A percentile compares a stretch with the other conserved stretches of the same genome.
These are phyloP conservation scores for Lepilemur ruficaudatus DNA, from an alignment of 2,797 vertebrate genomes.

Conservation along the genomic window DNA sequence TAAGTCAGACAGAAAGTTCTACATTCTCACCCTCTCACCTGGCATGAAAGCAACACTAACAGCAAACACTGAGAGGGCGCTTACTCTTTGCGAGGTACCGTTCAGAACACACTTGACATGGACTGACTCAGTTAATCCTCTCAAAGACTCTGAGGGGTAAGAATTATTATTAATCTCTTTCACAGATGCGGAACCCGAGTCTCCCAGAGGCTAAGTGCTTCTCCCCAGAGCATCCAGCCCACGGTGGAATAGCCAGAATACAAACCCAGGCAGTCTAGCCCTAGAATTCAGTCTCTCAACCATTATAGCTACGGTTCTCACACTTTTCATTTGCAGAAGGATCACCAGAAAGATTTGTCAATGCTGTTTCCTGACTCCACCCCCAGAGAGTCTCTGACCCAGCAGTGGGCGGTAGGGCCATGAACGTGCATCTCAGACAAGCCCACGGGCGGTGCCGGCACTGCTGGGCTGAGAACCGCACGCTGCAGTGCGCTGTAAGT, in stretches of 20 bases:
- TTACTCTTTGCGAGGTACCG: not conserved
- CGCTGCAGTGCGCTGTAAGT: fast-evolving
- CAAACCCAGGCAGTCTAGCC: not conserved
- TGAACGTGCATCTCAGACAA: not conserved
- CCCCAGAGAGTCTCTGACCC: not conserved
- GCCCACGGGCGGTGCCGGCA: fast-evolving
- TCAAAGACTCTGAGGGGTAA: not conserved
- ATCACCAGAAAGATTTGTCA: not conserved
- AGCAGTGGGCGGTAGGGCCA: fast-evolving
- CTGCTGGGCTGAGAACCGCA: not conserved
- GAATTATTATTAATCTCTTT: not conserved
- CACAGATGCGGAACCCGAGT: not conserved
- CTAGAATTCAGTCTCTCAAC: not conserved
- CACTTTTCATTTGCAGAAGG: not conserved
- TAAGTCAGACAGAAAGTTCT: not conserved
- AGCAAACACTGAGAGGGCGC: not conserved
- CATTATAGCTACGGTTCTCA: fast-evolving
- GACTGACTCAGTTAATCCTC: not conserved
- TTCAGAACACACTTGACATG: not conserved
- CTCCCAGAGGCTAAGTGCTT: not conserved
- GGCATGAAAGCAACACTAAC: not conserved
- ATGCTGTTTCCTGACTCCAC: not conserved
- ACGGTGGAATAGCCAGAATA: not conserved
- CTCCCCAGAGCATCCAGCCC: not conserved
- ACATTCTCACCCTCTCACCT: too few species aligned